Evolutionary conservation across 2,888 invertebrate species (phyloP).

Genomic region (Alitta virens): DNA sequence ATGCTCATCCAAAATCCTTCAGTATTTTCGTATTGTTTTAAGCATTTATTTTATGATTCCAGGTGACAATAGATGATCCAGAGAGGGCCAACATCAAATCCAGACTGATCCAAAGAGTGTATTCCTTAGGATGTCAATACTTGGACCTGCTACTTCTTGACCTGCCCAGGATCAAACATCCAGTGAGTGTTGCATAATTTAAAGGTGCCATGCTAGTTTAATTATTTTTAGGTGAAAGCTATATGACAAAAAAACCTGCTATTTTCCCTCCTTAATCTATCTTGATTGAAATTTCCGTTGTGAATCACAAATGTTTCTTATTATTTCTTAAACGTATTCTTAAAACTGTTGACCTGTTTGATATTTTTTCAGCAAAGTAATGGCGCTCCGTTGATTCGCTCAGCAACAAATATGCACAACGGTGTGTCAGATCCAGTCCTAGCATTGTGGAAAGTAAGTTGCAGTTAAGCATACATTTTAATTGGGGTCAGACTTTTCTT

Average conservation of each 20-base stretch:
- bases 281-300: too few relatives aligned
- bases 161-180: background rate
- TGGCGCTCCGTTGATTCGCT: background rate
- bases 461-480: too few relatives aligned
- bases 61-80: slow-evolving; percentile 2
- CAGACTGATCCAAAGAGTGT: slow-evolving; percentile 9
- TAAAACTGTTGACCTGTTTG: too few relatives aligned
- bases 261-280: too few relatives aligned
- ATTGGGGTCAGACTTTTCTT: too few relatives aligned
- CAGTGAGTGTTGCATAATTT: background rate
- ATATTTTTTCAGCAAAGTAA: background rate
- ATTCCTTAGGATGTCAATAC: slow-evolving; percentile 13
- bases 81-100: slow-evolving; percentile 12
- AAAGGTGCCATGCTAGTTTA: background rate
- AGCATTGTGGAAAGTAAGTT: background rate
- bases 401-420: background rate
- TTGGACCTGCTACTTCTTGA: slow-evolving; percentile 11
- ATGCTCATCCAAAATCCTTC: too few relatives aligned
- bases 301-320: too few relatives aligned
- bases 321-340: too few relatives aligned
- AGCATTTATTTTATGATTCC: background rate
- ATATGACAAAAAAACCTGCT: too few relatives aligned
- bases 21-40: too few relatives aligned
- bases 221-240: too few relatives aligned
- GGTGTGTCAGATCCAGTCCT: background rate